phyloP scores from a whole-genome alignment of 2,797 vertebrate species.

The Sebastes hubbsi region DNA sequence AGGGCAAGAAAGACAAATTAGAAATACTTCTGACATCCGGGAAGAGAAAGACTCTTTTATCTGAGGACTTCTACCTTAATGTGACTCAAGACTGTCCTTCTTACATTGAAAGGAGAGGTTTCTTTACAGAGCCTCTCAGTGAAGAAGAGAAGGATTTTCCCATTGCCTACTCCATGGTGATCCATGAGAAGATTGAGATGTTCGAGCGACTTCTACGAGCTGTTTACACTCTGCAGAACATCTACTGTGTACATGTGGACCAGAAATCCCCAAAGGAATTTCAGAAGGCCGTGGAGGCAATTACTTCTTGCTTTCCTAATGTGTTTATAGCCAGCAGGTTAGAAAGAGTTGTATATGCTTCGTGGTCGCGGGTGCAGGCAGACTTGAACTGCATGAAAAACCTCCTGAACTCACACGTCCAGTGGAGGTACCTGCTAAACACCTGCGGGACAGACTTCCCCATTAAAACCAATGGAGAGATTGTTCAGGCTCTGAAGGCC shows the following conservation, averaged over 20 bases:
- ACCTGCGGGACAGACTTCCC: constrained; percentile 90
- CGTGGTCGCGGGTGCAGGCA: constrained; percentile 89
- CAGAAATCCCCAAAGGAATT: constrained; percentile 79
- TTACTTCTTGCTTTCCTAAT: constrained; percentile 86
- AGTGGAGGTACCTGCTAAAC: constrained; percentile 88
- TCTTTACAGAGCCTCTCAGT: constrained; percentile 77
- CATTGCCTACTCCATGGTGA: constrained; percentile 89
- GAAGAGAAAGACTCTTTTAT: constrained; percentile 33
- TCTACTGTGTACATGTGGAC: constrained; percentile 89
- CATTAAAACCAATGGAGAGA: constrained; percentile 89
- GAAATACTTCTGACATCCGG: constrained; percentile 59
- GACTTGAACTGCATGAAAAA: constrained; percentile 90
- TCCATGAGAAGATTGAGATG: constrained; percentile 89
- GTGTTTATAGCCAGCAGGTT: constrained; percentile 85
- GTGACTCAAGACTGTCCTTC: constrained; percentile 78
- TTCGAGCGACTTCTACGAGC: constrained; percentile 87
- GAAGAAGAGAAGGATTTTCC: constrained; percentile 85
- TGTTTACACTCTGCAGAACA: constrained; percentile 87
- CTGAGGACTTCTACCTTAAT: constrained; percentile 78
- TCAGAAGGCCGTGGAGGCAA: constrained; percentile 73
- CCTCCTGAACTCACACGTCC: constrained; percentile 77
- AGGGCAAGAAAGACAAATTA: constrained; percentile 40
- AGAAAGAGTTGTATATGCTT: constrained; percentile 84
- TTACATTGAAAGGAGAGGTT: constrained; percentile 76
- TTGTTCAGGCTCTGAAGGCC: constrained; percentile 78